Base-by-base conservation (phyloP, 1,140 invertebrate genomes). In the Cepaea nemoralis region DNA sequence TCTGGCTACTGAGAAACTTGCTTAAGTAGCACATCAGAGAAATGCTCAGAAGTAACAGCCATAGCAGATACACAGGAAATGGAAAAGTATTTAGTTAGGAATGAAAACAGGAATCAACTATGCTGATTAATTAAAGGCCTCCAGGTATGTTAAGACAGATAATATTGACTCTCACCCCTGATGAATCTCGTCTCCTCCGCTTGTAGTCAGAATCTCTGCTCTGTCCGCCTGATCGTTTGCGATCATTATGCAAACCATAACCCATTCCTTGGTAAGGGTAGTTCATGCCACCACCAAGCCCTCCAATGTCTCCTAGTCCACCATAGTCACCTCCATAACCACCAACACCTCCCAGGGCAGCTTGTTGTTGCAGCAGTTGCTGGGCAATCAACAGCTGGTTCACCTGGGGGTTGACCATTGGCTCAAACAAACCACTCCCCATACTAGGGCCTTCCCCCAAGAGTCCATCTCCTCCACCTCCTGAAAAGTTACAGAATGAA, bases 381-480 rank as follows among this genome's bases (percentile, higher is more conserved):
- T 74, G 71, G 33, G 71, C 71, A 48, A 74, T 14, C 71, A 74
- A 42, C 2, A 74, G 71, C 71, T 74, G 71, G 42, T 74, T 74
- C 42, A 74, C 31, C 42, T 74, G 71, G 31, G 19, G 48, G 27
- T 48, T 74, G n/a, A 74, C 71, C 71, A 74, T 74, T 12, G 71
- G 71, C 19, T 74, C 71, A 74, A 42, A 74, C 40, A 74, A 22
- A 33, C 40, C 71, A 42, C 40, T 27, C 5, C 71, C 71, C 8
- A 45, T 14, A 74, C 71, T 42, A 45, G 71, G 71, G 10, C 71
- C 71, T 74, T 74, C 71, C 5, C 71, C 71, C 39, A 74, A 48
- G 14, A 74, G 71, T 50, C 71, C 71, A 74, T 74, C 71, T 45
- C 70, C 70, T 73, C 59, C 59, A 63, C 59, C 59, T 48, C 8